Evolutionary conservation across 2,888 invertebrate genomes (phyloP).

Genomic region (Tupiocoris notatus): DNA sequence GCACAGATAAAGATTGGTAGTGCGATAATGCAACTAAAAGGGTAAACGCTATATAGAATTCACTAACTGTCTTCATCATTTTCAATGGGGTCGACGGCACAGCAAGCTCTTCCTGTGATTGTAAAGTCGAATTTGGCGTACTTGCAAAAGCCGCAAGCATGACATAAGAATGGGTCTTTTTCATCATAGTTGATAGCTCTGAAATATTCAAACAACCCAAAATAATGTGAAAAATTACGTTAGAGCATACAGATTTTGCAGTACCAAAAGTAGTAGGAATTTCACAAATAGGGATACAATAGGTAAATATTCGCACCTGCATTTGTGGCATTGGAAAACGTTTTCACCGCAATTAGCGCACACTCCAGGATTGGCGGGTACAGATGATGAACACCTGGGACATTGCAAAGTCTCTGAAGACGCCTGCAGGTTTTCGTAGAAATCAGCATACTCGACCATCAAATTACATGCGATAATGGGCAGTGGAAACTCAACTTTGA

Average conservation of each 20-base stretch:
- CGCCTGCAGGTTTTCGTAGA: constrained; percentile 92
- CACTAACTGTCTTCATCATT: constrained; percentile 82
- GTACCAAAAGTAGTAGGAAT: too few species aligned
- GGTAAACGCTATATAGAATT: background rate
- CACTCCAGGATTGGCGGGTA: constrained; percentile 95
- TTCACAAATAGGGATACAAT: too few species aligned
- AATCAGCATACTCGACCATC: constrained; percentile 97
- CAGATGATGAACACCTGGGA: constrained; percentile 93
- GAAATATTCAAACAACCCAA: constrained; percentile 50
- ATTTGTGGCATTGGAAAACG: constrained; percentile 98
- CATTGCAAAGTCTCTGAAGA: constrained; percentile 93
- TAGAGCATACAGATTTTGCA: too few species aligned
- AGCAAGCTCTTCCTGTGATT: constrained; percentile 84
- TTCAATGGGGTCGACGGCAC: constrained; percentile 96
- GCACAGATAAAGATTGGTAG: too few species aligned
- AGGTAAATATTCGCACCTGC: too few species aligned
- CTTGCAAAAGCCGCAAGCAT: constrained; percentile 98
- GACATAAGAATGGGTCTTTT: constrained; percentile 97
- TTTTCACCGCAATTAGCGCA: constrained; percentile 97
- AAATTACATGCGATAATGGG: constrained; percentile 97
- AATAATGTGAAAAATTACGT: too few species aligned
- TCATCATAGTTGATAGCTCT: constrained; percentile 78
- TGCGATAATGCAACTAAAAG: too few species aligned
- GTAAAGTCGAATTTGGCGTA: constrained; percentile 98
- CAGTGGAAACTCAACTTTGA: constrained; percentile 93